Conservation (phyloP, 2,797 vertebrate genomes). For the Pantherophis vulpinus region DNA sequence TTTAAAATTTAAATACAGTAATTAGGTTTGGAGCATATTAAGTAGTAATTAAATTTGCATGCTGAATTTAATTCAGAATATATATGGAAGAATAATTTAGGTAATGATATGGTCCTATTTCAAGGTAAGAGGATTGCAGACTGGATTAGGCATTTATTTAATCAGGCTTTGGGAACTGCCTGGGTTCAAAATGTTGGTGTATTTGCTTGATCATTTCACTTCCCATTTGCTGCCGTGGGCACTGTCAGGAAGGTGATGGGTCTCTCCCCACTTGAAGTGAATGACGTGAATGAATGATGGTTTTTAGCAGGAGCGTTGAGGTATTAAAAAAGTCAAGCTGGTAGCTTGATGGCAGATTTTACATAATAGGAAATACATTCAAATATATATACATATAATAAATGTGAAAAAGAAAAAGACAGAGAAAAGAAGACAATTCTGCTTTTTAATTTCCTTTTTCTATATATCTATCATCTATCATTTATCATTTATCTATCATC, state of each 20-base stretch:
- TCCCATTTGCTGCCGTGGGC: background rate
- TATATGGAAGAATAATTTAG: background rate
- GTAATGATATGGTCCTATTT: slow-evolving; percentile 1
- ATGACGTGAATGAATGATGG: background rate
- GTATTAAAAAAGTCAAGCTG: background rate
- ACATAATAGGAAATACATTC: background rate
- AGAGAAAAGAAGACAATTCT: background rate
- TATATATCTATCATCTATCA: too few relatives aligned
- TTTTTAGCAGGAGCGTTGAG: background rate
- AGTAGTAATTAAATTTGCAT: background rate
- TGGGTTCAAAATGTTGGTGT: background rate
- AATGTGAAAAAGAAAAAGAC: background rate
- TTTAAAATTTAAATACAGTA: background rate
- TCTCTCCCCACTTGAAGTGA: background rate
- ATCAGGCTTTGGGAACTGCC: background rate
- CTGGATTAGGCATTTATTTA: background rate
- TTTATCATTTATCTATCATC: too few relatives aligned
- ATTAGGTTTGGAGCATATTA: background rate
- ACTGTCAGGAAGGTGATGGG: background rate
- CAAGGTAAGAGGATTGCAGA: background rate
- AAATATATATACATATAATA: background rate
- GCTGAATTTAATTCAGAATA: slow-evolving; percentile 1
- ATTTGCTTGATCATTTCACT: background rate
- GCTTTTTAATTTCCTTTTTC: too few relatives aligned
- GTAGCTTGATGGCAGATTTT: background rate